Evolutionary conservation across 1,140 invertebrate species (phyloP), one percentile per base, ranked within the genome.

Genomic region (Drosophila busckii): DNA sequence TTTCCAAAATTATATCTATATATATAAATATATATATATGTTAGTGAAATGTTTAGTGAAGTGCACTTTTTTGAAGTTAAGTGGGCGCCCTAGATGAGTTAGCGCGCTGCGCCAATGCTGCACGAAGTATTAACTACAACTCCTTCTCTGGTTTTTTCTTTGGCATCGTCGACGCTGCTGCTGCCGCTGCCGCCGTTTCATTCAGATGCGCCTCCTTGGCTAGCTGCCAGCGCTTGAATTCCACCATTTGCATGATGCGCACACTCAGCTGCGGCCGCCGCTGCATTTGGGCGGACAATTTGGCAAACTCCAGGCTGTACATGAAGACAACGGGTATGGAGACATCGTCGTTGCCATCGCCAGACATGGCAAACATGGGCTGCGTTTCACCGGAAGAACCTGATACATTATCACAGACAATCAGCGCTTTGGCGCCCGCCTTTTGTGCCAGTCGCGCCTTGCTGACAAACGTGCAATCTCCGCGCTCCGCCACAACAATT

Each of bases 401-500:
- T 9, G 90, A 88, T 20, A 92, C 90, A 88, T 98, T 97, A 88
- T 99, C 97, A 80, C 85, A 84, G 54, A 98, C 88, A 70, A 99
- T 96, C 16, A 94, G 94, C 10, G 93, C 95, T 20, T 93, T 88
- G 4, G 94, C 97, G 10, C 96, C 96, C 10, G 93, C 92, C 46
- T 90, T 89, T 89, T 98, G 93, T n/a, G 97, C 89, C 75, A 92
- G 89, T 26, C 96, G 91, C 4, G 95, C 95, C 90, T 99, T 99
- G 63, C 98, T 95, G 7, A 98, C 92, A 87, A 99, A 99, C 89
- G 97, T 98, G 87, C 98, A 99, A 69, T 94, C 93, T 0, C 97
- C 97, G 15, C 98, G 89, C 78, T 94, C 91, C 29, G 97, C 92
- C 4, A 99, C 89, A 0, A 91, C 95, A 70, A 99, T 96, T 66